Base-by-base conservation (phyloP, 2,888 invertebrate genomes). In the Pammene fasciana region DNA sequence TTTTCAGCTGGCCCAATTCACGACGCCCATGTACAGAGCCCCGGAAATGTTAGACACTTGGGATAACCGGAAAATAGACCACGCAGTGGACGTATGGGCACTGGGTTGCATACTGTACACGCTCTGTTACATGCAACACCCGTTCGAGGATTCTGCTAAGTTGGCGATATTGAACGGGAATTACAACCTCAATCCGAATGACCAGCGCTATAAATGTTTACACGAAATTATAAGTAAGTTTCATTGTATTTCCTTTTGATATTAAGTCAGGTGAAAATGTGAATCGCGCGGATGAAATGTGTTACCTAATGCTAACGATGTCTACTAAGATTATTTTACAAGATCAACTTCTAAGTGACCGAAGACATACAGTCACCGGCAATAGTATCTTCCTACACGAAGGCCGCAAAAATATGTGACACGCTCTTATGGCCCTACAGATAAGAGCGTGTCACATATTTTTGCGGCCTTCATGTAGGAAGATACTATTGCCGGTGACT, bases 1-100 rank as follows among this genome's bases (percentile, higher is more conserved):
- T 73, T 92, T 94, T 71, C 86, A 96, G 94, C 90, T 97, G 93
- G 95, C 96, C 55, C 94, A 94, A 80, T 95, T 94, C 79, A 97
- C 97, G 26, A 97, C 97, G 10, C 97, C 97, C 0, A 97, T 97
- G 99, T 99, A 99, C 88, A 94, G 99, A 84, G 97, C 99, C 0
- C 99, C 99, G 41, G 99, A 99, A 94, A 98, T 99, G 96, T 94
- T 99, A 73, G 99, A 99, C 84, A 97, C 99, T 5, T 99, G 99
- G 97, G 97, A 96, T 81, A 99, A 99, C 86, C 96, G 96, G 83
- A 96, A 96, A 72, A 98, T 99, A 75, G 98, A 98, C 68, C 95
- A 97, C 74, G 95, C 97, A 54, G 95, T 96, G 1, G 99, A 99
- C 89, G 94, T 99, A 46, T 99, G 99, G 99, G 99, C 99, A 0